Percentiles rank a stretch among this genome's conserved stretches.
Evolutionary conservation across 2,797 vertebrate species (phyloP).

Genomic region (Urophycis tenuis): DNA sequence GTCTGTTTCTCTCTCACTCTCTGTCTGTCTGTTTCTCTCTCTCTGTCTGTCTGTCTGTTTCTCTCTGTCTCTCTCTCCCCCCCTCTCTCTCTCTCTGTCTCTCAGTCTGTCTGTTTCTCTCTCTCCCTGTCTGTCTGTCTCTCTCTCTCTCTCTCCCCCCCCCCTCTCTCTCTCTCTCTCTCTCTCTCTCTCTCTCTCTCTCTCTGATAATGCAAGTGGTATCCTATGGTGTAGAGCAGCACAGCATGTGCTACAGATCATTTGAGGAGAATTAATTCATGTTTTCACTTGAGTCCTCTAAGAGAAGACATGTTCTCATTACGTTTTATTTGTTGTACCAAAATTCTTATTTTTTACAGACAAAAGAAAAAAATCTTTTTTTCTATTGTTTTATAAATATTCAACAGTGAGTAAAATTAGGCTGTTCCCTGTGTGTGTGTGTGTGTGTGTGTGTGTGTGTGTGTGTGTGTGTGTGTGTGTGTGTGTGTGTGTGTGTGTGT

Average conservation of each 20-base stretch:
- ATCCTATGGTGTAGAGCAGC: neutral
- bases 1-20: too few relatives aligned
- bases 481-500: constrained; percentile 19
- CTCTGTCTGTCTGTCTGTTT: too few relatives aligned
- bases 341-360: constrained; percentile 29
- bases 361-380: constrained; percentile 27
- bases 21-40: too few relatives aligned
- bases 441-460: neutral
- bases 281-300: constrained; percentile 6
- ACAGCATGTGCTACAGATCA: neutral
- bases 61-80: too few relatives aligned
- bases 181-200: neutral
- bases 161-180: neutral
- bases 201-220: too few relatives aligned
- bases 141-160: neutral
- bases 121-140: neutral
- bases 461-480: constrained; percentile 16
- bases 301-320: constrained; percentile 4
- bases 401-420: constrained; percentile 61
- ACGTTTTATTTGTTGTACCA: constrained; percentile 25
- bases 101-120: neutral
- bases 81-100: neutral
- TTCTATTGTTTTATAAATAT: constrained; percentile 55
- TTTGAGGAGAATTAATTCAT: neutral
- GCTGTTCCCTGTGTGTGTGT: constrained; percentile 22